Percentiles rank a stretch among this genome's conserved stretches.
These are phyloP conservation scores for Arvicanthis niloticus DNA, from an alignment of 2,113 vertebrate species.

Conservation along the genomic window DNA sequence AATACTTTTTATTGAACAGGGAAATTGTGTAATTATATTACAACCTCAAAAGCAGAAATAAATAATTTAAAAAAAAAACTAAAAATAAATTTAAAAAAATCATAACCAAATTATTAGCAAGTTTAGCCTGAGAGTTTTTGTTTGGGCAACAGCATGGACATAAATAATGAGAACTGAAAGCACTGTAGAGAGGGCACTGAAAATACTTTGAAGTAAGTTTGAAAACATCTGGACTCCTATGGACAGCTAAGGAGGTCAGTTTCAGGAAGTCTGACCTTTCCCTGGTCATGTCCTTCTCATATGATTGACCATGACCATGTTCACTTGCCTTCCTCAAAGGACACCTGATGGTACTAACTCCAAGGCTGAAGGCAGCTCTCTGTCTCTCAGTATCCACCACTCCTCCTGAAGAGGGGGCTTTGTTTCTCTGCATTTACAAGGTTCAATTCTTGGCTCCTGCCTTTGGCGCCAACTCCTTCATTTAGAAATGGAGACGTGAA, in stretches of 20 bases:
- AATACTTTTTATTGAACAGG: conserved; percentile 42
- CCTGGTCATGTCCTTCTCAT: neutral
- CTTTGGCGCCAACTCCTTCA: neutral
- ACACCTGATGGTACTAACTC: neutral
- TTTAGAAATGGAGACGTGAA: neutral
- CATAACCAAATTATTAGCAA: neutral
- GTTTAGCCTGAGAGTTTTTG: neutral
- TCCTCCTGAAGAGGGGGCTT: neutral
- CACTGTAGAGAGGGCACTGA: neutral
- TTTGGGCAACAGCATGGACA: neutral
- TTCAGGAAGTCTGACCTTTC: neutral
- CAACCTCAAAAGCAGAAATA: neutral
- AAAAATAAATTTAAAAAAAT: neutral
- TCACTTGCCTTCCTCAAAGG: neutral
- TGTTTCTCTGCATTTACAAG: neutral
- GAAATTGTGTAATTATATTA: neutral
- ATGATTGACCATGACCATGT: neutral
- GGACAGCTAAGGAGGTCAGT: neutral
- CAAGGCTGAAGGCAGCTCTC: neutral
- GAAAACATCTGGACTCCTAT: neutral
- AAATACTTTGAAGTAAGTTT: neutral
- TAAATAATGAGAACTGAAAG: conserved; percentile 43
- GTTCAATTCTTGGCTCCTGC: neutral
- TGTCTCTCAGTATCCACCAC: neutral
- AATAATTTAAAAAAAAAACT: neutral